Conservation (phyloP, 2,888 invertebrate species). For the Drosophila macrothrix region DNA sequence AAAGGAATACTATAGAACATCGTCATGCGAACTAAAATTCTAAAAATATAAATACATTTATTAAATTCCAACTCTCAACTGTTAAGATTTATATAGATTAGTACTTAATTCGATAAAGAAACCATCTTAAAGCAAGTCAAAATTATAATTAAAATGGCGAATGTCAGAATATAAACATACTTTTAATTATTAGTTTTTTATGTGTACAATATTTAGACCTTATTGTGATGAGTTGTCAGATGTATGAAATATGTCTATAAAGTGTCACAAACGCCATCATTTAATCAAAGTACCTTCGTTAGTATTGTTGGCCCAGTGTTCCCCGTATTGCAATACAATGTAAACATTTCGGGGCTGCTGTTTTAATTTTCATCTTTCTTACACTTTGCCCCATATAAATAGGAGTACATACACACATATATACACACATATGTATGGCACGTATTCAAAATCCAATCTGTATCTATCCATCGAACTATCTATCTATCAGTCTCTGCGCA, state of each 20-base stretch:
- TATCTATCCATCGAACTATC: conserved; percentile 62
- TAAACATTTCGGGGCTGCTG: conserved; percentile 66
- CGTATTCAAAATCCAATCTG: conserved; percentile 60
- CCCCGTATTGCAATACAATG: conserved; percentile 43
- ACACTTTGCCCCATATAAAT: conserved; percentile 50
- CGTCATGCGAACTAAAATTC: neutral
- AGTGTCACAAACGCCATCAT: conserved; percentile 16
- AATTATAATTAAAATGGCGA: neutral
- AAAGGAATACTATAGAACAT: neutral
- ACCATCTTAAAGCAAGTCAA: neutral
- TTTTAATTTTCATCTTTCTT: conserved; percentile 72
- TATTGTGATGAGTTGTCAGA: neutral
- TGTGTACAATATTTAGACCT: neutral
- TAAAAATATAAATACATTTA: neutral
- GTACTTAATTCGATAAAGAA: neutral
- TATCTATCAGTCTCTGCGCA: conserved; percentile 75
- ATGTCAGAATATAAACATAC: neutral
- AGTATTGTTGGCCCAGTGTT: conserved; percentile 13
- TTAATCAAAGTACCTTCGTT: conserved; percentile 23
- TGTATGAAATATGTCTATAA: neutral
- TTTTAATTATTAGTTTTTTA: neutral
- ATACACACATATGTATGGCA: neutral
- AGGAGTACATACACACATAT: neutral
- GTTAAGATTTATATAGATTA: neutral
- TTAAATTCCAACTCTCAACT: neutral